A percentile compares a stretch with the other conserved stretches of the same genome.
These are phyloP conservation scores for Euzophera pinguis DNA, from an alignment of 2,888 invertebrate species.

Conservation along the genomic window DNA sequence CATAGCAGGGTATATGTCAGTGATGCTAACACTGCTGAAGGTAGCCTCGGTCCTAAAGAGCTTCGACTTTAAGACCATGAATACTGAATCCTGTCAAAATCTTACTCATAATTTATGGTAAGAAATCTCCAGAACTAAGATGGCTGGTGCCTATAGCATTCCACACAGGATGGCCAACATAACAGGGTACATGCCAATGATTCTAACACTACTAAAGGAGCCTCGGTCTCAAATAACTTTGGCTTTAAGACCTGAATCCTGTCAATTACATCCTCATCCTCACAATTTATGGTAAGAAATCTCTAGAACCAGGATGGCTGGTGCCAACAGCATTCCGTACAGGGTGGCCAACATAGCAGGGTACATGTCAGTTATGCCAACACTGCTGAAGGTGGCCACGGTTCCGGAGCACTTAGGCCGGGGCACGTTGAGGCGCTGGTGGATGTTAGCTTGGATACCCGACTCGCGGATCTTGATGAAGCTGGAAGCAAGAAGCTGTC, in stretches of 20 bases:
- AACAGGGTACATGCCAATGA: too few relatives aligned
- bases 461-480: slow-evolving; percentile 75
- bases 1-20: slow-evolving; percentile 74
- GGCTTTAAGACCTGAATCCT: too few relatives aligned
- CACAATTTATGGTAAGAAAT: slow-evolving; percentile 53
- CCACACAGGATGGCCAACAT: too few relatives aligned
- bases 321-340: slow-evolving; percentile 64
- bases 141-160: too few relatives aligned
- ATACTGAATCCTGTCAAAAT: too few relatives aligned
- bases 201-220: too few relatives aligned
- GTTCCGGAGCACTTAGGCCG: slow-evolving; percentile 79
- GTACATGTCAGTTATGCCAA: slow-evolving; percentile 78
- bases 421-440: slow-evolving; percentile 78
- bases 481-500: slow-evolving; percentile 40
- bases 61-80: too few relatives aligned
- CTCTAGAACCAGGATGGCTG: slow-evolving; percentile 58
- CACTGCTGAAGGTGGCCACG: slow-evolving; percentile 81
- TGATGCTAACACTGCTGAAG: slow-evolving; percentile 82
- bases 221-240: too few relatives aligned
- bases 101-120: too few relatives aligned
- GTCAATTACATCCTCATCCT: too few relatives aligned
- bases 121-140: too few relatives aligned
- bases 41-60: slow-evolving; percentile 71
- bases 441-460: slow-evolving; percentile 71
- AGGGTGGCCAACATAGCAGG: slow-evolving; percentile 73